phyloP scores from a whole-genome alignment of 2,888 invertebrate genomes.

The Cistogaster globosa region DNA sequence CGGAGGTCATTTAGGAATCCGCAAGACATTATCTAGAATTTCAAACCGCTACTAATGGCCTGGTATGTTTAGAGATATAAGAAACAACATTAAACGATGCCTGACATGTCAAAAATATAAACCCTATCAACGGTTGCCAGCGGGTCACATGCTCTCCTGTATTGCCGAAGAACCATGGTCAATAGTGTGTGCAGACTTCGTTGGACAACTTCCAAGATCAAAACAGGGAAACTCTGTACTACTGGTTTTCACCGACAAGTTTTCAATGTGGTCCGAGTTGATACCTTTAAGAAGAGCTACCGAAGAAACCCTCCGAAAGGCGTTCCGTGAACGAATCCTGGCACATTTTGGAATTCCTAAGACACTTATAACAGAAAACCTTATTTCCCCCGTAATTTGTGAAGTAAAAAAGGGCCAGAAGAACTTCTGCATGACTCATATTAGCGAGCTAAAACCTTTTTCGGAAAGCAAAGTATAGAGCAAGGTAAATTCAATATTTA shows the following conservation, averaged over 20 bases:
- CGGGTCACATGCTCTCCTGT: background rate
- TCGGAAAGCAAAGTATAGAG: no score
- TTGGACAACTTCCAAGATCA: background rate
- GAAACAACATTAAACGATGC: background rate
- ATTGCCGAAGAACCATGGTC: conserved; percentile 10
- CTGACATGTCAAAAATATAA: background rate
- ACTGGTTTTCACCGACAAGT: background rate
- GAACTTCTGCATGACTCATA: no score
- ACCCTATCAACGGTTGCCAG: background rate
- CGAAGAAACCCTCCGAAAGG: background rate
- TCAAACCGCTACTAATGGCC: conserved; percentile 6
- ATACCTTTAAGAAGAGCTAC: background rate
- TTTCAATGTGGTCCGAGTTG: conserved; percentile 5
- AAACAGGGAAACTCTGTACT: conserved; percentile 1
- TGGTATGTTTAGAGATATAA: background rate
- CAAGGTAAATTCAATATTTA: no score
- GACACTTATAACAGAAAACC: background rate
- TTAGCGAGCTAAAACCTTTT: no score
- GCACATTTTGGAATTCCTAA: conserved; percentile 9
- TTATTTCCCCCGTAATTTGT: no score
- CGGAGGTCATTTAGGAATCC: background rate
- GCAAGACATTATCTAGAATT: background rate
- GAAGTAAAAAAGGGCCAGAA: no score
- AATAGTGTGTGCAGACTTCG: background rate
- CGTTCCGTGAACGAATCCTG: conserved; percentile 17